Percentiles rank a stretch among this genome's conserved stretches.
Evolutionary conservation across 2,888 invertebrate species (phyloP).

Genomic region (Drosophila bunnanda): DNA sequence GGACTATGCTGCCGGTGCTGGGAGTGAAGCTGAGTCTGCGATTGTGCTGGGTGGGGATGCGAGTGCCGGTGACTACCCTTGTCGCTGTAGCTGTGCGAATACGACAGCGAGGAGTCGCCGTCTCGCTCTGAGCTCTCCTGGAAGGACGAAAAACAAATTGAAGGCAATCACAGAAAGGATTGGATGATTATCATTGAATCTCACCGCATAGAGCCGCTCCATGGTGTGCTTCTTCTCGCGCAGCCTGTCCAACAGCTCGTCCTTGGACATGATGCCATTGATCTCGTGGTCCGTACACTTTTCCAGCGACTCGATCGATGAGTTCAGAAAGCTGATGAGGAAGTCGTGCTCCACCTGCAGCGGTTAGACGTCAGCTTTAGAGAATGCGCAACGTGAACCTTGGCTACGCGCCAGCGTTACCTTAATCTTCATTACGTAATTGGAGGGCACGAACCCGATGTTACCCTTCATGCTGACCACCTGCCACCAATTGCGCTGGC

Average conservation of each 20-base stretch:
- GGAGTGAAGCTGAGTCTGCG: conserved; percentile 41
- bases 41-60: conserved; percentile 49
- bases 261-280: conserved; percentile 84
- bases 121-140: conserved; percentile 82
- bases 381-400: too few species aligned
- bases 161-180: not conserved
- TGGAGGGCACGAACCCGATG: conserved; percentile 94
- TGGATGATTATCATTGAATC: not conserved
- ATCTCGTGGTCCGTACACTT: conserved; percentile 84
- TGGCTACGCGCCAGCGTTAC: conserved; percentile 85
- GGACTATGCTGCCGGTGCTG: conserved; percentile 70
- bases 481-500: conserved; percentile 94
- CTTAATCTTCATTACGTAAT: conserved; percentile 92
- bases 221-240: conserved; percentile 87
- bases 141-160: not conserved
- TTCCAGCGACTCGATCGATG: conserved; percentile 87
- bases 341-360: conserved; percentile 89
- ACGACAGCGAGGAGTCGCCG: conserved; percentile 82
- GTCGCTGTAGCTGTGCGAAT: conserved; percentile 82
- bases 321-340: conserved; percentile 89
- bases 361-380: not conserved
- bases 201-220: conserved; percentile 82
- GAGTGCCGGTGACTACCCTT: conserved; percentile 75
- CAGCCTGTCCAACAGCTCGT: conserved; percentile 88
- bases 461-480: conserved; percentile 93